phyloP scores from a whole-genome alignment of 1,140 invertebrate genomes.

The Drosophila navojoa region DNA sequence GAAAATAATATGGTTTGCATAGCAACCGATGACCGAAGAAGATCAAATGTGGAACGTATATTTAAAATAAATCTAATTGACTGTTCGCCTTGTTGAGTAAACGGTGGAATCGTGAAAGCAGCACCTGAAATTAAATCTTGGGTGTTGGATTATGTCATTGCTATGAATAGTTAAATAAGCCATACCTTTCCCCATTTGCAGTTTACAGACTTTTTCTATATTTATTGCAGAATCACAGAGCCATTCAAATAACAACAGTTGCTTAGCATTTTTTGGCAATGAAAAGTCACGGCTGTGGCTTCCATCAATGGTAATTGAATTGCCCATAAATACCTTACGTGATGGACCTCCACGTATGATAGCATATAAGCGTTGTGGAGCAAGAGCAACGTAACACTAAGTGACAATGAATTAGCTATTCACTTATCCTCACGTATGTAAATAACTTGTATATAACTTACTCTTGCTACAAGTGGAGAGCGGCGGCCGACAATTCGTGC shows the following conservation, averaged over 20 bases:
- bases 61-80: slow-evolving; percentile 28
- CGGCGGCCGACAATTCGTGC: slow-evolving; percentile 43
- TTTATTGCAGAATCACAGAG: slow-evolving; percentile 11
- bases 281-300: slow-evolving; percentile 38
- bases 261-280: slow-evolving; percentile 6
- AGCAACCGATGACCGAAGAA: slow-evolving; percentile 36
- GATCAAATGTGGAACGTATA: slow-evolving; percentile 45
- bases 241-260: slow-evolving; percentile 32
- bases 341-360: slow-evolving; percentile 42
- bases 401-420: background rate
- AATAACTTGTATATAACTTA: slow-evolving; percentile 8
- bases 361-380: slow-evolving; percentile 47
- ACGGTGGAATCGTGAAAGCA: slow-evolving; percentile 38
- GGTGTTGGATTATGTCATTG: no score
- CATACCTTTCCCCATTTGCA: slow-evolving; percentile 43
- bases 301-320: slow-evolving; percentile 16
- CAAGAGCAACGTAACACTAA: slow-evolving; percentile 45
- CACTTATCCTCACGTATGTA: background rate
- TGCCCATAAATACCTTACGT: slow-evolving; percentile 37
- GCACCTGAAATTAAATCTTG: slow-evolving; percentile 13
- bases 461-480: slow-evolving; percentile 40
- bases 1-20: slow-evolving; percentile 43
- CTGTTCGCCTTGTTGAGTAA: slow-evolving; percentile 40
- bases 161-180: background rate
- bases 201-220: slow-evolving; percentile 22